Evolutionary conservation across 2,888 invertebrate genomes (phyloP).

Genomic region (Drosophila peninsularis): DNA sequence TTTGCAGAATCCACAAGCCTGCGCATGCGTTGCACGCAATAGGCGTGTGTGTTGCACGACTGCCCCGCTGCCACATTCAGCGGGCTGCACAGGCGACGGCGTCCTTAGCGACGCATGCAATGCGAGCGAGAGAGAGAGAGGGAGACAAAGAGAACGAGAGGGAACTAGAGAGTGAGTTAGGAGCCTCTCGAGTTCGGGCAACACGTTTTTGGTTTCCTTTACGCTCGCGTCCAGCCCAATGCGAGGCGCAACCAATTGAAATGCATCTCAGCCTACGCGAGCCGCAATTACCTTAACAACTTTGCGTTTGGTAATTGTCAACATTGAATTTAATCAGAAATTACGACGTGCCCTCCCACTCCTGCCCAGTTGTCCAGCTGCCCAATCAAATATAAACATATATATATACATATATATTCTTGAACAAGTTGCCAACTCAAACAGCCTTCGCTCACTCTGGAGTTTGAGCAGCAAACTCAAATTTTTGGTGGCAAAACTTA

Average conservation of each 20-base stretch:
- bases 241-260: constrained; percentile 61
- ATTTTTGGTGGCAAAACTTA: constrained; percentile 24
- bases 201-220: constrained; percentile 16
- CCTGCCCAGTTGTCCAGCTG: constrained; percentile 19
- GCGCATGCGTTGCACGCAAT: constrained; percentile 65
- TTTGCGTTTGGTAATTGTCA: constrained; percentile 64
- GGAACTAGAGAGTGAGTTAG: background rate
- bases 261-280: constrained; percentile 69
- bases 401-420: constrained; percentile 12
- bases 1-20: constrained; percentile 69
- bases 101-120: constrained; percentile 30
- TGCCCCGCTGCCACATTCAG: constrained; percentile 42
- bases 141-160: background rate
- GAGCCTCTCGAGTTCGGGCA: constrained; percentile 10
- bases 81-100: constrained; percentile 56
- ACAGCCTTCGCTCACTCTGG: constrained; percentile 11
- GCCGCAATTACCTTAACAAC: constrained; percentile 73
- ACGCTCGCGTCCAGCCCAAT: constrained; percentile 5
- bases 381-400: constrained; percentile 41
- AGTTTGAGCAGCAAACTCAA: constrained; percentile 18
- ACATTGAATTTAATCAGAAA: constrained; percentile 73
- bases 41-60: constrained; percentile 48
- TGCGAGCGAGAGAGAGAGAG: background rate
- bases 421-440: constrained; percentile 32
- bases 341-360: constrained; percentile 54